These are phyloP conservation scores for Sterrhoptilus dennistouni DNA, from an alignment of 2,113 vertebrate genomes.

Conservation along the genomic window DNA sequence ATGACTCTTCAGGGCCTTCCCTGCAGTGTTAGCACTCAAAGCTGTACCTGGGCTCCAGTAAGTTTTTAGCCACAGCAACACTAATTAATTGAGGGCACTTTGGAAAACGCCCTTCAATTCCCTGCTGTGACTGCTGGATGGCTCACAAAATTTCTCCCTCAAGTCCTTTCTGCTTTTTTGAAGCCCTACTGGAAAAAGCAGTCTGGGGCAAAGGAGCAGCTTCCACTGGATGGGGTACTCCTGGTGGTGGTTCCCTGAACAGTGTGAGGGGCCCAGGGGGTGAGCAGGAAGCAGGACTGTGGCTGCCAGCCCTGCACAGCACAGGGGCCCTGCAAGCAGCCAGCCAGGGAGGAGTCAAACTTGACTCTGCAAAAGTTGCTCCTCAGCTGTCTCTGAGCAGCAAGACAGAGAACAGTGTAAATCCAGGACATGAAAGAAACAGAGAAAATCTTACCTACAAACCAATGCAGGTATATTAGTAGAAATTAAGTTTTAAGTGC, in stretches of 20 bases:
- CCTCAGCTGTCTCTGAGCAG: neutral
- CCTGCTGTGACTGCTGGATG: neutral
- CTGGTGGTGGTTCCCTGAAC: neutral
- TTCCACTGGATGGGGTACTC: neutral
- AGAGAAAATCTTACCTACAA: neutral
- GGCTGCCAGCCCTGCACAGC: neutral
- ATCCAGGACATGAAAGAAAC: neutral
- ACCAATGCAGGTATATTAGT: accelerated
- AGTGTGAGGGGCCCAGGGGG: neutral
- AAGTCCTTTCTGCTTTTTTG: neutral
- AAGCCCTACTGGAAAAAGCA: neutral
- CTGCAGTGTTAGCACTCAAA: conserved; percentile 9
- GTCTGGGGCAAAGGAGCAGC: neutral
- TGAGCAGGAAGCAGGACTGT: neutral
- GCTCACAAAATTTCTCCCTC: neutral
- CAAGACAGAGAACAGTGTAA: neutral
- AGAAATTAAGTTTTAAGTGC: neutral
- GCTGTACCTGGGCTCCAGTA: neutral
- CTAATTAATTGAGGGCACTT: conserved; percentile 26
- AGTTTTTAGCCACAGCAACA: neutral
- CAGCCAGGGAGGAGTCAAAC: neutral
- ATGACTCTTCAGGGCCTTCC: conserved; percentile 24
- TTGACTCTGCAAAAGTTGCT: neutral
- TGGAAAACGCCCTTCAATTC: conserved; percentile 32
- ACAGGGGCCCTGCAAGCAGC: neutral